These are phyloP conservation scores for Macrophya alboannulata DNA, from an alignment of 2,888 invertebrate species.

Conservation along the genomic window DNA sequence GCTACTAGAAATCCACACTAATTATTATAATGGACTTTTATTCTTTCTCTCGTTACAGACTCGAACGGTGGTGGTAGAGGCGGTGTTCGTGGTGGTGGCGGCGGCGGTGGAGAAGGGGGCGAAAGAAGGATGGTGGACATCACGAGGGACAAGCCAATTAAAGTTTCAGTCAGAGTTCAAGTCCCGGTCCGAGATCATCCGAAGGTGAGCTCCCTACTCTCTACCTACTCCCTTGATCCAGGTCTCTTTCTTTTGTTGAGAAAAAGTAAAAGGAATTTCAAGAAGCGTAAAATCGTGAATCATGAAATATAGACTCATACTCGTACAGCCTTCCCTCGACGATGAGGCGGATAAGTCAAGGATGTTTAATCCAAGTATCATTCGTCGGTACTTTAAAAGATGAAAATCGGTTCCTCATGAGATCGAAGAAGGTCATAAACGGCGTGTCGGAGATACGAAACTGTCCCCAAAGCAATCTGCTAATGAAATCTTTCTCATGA, in stretches of 20 bases:
- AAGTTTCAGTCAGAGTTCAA: conserved; percentile 92
- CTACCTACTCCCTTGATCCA: conserved; percentile 26
- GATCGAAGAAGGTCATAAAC: background rate
- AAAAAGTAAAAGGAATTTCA: background rate
- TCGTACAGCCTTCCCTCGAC: background rate
- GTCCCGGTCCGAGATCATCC: conserved; percentile 94
- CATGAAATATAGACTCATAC: background rate
- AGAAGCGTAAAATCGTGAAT: background rate
- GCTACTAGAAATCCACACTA: background rate
- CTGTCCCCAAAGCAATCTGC: conserved; percentile 30
- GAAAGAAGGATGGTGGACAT: conserved; percentile 92
- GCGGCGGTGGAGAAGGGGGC: conserved; percentile 72
- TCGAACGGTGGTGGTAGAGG: conserved; percentile 69
- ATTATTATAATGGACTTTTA: conserved; percentile 20
- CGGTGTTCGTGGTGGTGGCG: conserved; percentile 67
- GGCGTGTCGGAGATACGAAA: background rate
- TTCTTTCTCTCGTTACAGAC: conserved; percentile 66
- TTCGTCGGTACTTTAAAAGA: background rate
- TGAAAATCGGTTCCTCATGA: conserved; percentile 19
- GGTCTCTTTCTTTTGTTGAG: background rate
- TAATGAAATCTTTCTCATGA: conserved; percentile 37
- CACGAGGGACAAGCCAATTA: conserved; percentile 93
- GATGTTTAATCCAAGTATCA: background rate
- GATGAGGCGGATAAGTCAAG: background rate
- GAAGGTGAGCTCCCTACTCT: conserved; percentile 83